Evolutionary conservation across 2,888 invertebrate species (phyloP), one percentile per base, ranked within the genome.

Genomic region (Scaeva pyrastri): DNA sequence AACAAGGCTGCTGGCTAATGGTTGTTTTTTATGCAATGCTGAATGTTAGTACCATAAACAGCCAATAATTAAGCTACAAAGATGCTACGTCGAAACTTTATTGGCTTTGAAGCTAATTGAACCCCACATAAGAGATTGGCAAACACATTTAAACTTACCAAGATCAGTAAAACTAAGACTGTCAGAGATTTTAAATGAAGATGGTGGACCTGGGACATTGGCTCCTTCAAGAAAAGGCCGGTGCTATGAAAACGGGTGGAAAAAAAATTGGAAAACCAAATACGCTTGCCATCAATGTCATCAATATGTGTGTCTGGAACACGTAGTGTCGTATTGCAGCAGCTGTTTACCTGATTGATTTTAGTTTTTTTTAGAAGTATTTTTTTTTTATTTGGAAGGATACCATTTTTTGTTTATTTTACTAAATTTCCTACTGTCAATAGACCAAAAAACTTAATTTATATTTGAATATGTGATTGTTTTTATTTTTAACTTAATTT

Each of bases 401-500:
- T 73, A 50, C 73, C 23, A 62, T 23, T 73, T 60, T 50, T 73
- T 72, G 31, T 58, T 72, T 36, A 58, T 43, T 50, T 50, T 52
- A n/a, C 50, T 50, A 52, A 62, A 52, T 60, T 50, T 60, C 36
- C 36, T 60, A 48, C 14, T 50, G 48, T 50, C n/a, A 1, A 14
- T 39, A 72, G 12, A 58, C 19, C 14, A 19, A 55, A 56, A 72
- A 56, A 58, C 16, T 1, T 41, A 16, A 16, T 48, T 58, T 72
- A 48, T 1, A 36, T 60, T 36, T 50, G 4, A 48, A 52, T 50
- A 52, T 50, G 39, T 39, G 16, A 50, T 50, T n/a, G n/a, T 73
- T 50, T 58, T 48, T 14, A 36, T 45, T 58, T 48, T 16, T 72
- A 36, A 58, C 45, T 11, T 48, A 58, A 36, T 72, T 58, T 48